Conservation (phyloP, 2,113 vertebrate genomes). For the cat (Felis catus) region DNA sequence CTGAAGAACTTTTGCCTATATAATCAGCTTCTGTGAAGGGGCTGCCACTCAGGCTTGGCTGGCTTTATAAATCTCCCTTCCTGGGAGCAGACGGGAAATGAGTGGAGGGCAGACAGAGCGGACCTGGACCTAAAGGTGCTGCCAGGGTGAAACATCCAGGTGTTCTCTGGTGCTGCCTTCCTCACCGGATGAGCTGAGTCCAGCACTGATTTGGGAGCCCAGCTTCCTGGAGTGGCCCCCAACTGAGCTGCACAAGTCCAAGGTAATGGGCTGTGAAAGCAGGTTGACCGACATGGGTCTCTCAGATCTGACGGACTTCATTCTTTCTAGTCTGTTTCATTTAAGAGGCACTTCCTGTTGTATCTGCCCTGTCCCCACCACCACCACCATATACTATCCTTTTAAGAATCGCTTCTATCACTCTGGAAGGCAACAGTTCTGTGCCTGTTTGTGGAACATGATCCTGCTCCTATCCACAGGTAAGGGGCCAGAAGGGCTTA, state of each 20-base stretch:
- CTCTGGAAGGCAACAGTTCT: neutral
- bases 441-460: neutral
- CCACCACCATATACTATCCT: neutral
- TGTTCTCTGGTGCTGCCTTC: neutral
- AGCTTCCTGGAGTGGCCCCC: neutral
- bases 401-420: neutral
- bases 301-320: neutral
- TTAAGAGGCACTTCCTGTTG: neutral
- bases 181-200: neutral
- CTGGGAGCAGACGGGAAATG: neutral
- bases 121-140: neutral
- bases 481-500: neutral
- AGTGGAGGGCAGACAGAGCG: neutral
- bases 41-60: slow-evolving; percentile 13
- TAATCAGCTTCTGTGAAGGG: slow-evolving; percentile 39
- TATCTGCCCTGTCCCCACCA: neutral
- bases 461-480: neutral
- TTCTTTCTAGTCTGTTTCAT: neutral
- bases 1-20: neutral
- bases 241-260: neutral
- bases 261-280: neutral
- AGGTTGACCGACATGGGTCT: neutral
- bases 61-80: neutral
- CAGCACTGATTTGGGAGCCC: neutral
- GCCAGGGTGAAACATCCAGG: neutral